Evolutionary conservation across 2,113 vertebrate species (phyloP), one percentile per base, ranked within the genome.

Genomic region (Crotalus horridus): DNA sequence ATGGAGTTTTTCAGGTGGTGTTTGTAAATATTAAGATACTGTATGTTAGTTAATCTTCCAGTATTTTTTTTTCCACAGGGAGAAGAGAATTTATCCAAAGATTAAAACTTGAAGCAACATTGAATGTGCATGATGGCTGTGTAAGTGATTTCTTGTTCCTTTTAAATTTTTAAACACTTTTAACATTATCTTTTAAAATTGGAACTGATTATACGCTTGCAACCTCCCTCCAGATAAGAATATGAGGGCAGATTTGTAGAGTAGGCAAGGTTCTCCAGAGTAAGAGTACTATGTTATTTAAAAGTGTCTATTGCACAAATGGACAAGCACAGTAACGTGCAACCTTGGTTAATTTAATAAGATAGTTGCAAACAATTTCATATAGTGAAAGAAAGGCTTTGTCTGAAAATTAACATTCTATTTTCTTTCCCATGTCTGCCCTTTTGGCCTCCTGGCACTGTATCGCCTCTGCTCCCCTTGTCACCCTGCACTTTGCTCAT

Each of bases 11-110:
- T 51, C 12, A 90, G 21, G 21, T 64, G 24, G 9, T 17, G 88
- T 53, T 21, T 88, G 86, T 85, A 89, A 29, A 74, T 11, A 87
- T 91, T n/a, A 0, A 39, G 51, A 86, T 13, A 39, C 39, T 39
- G 39, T 39, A 2, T 64, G 93, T 93, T 92, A 15, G 13, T 54
- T 92, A 12, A 48, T 55, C 89, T 26, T 20, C 0, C 94, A 85
- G 91, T 91, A 81, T 81, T 81, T 96, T 92, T 92, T 95, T 96
- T 95, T 96, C 95, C 69, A 95, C 97, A 99, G 99, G 99, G 95
- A 98, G 99, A 98, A 99, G 98, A 98, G 99, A 99, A 95, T 99
- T 99, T 97, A 98, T 99, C 97, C 99, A 99, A 98, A 98, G 98
- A 97, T 98, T 99, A 96, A 99, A 99, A 98, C 99, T 99, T 96